Conservation (phyloP, 2,888 invertebrate genomes). For the Ennomos erosarius region DNA sequence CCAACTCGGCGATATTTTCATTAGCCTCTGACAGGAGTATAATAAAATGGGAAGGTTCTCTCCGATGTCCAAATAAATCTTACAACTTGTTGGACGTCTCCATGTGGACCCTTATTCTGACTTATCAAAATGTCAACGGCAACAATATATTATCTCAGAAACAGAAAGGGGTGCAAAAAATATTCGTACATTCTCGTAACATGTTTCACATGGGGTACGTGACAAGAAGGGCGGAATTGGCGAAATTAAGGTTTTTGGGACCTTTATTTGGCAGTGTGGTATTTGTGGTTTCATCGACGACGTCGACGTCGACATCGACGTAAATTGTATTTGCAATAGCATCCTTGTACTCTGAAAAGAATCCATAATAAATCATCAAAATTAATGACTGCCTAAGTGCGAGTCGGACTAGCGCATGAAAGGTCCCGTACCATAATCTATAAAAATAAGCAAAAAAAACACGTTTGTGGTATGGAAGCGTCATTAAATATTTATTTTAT, state of each 20-base stretch:
- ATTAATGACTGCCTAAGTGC: too few species aligned
- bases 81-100: constrained; percentile 38
- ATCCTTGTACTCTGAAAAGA: background rate
- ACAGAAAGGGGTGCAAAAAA: constrained; percentile 31
- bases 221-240: constrained; percentile 22
- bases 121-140: constrained; percentile 36
- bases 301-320: too few species aligned
- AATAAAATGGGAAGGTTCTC: constrained; percentile 20
- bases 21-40: constrained; percentile 6
- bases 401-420: too few species aligned
- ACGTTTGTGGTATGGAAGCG: too few species aligned
- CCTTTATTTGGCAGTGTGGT: constrained; percentile 23
- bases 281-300: constrained; percentile 17
- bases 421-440: too few species aligned
- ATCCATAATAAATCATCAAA: background rate
- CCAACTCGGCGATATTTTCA: constrained; percentile 16
- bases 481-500: too few species aligned
- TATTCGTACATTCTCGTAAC: constrained; percentile 19
- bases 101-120: constrained; percentile 30
- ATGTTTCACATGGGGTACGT: constrained; percentile 11
- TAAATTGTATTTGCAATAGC: constrained; percentile 13
- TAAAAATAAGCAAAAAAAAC: too few species aligned
- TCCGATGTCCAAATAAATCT: constrained; percentile 29
- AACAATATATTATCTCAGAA: constrained; percentile 33
- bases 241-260: constrained; percentile 15